A percentile compares a stretch with the other conserved stretches of the same genome.
phyloP scores from a whole-genome alignment of 2,888 invertebrate species.

The Drosophila macrospina region DNA sequence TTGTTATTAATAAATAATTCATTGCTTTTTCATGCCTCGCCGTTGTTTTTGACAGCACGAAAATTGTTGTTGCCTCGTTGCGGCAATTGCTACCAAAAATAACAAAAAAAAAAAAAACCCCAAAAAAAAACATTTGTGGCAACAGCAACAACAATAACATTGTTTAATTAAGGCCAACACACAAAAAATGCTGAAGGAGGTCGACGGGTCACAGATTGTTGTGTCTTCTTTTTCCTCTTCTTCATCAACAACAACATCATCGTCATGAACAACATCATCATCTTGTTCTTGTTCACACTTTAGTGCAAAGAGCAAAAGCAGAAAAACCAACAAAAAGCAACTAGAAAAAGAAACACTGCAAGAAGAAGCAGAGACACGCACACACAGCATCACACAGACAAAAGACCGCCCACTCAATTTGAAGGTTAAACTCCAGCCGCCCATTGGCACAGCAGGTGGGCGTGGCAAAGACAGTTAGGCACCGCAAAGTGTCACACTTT shows the following conservation, averaged over 20 bases:
- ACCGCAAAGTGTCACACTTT: conserved; percentile 78
- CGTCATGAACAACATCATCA: not conserved
- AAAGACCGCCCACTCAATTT: conserved; percentile 50
- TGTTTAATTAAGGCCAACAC: conserved; percentile 50
- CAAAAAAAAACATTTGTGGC: not conserved
- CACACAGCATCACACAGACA: conserved; percentile 4
- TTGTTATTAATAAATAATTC: conserved; percentile 65
- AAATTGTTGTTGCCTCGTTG: conserved; percentile 3
- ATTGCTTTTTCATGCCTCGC: conserved; percentile 39
- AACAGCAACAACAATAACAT: conserved; percentile 22
- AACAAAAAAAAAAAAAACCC: not conserved
- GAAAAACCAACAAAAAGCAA: conserved; percentile 1
- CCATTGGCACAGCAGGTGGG: conserved; percentile 42
- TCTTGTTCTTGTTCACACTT: conserved; percentile 54
- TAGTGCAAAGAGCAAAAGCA: not conserved
- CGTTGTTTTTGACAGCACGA: not conserved
- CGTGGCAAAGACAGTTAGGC: conserved; percentile 65
- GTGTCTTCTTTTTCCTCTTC: conserved; percentile 35
- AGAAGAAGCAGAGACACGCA: not conserved
- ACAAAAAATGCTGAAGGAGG: conserved; percentile 10
- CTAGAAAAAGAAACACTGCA: conserved; percentile 2
- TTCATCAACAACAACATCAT: not conserved
- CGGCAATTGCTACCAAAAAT: conserved; percentile 13
- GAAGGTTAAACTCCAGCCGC: conserved; percentile 44
- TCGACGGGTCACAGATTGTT: conserved; percentile 42